A percentile compares a stretch with the other conserved stretches of the same genome.
Evolutionary conservation across 2,888 invertebrate genomes (phyloP).

Genomic region (Agrotis clavis): DNA sequence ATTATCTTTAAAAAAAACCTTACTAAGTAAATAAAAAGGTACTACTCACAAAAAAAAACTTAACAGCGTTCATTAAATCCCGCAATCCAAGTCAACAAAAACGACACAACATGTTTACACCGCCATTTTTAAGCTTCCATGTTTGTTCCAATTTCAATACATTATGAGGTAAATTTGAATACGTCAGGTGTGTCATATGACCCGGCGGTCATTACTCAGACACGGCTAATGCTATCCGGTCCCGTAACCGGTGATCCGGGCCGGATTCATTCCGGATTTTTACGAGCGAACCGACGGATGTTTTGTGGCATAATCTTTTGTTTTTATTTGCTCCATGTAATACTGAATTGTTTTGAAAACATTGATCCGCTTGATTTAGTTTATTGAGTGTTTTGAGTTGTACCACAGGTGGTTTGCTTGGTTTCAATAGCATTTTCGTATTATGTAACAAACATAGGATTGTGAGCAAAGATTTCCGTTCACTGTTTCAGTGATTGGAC

Average conservation of each 20-base stretch:
- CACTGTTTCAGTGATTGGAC: neutral
- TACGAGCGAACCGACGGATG: conserved; percentile 61
- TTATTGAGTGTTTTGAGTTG: conserved; percentile 26
- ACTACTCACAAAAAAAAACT: neutral
- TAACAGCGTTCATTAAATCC: neutral
- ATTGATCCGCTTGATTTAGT: conserved; percentile 26
- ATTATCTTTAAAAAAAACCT: neutral
- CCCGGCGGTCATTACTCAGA: conserved; percentile 67
- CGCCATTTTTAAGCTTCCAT: conserved; percentile 49
- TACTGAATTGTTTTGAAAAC: conserved; percentile 41
- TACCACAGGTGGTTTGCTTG: conserved; percentile 38
- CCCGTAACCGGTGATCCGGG: conserved; percentile 56
- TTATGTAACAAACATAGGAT: neutral
- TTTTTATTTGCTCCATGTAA: conserved; percentile 57
- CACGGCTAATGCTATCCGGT: conserved; percentile 67
- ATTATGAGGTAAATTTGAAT: conserved; percentile 71
- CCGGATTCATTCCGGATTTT: conserved; percentile 67
- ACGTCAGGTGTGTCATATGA: conserved; percentile 70
- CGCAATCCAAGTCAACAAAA: conserved; percentile 25
- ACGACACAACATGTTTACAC: conserved; percentile 35
- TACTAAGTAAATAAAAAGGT: neutral
- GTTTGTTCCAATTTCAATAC: conserved; percentile 65
- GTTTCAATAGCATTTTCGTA: conserved; percentile 23
- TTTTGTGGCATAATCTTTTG: conserved; percentile 57
- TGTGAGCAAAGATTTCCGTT: conserved; percentile 15